Percentiles rank a stretch among this genome's conserved stretches.
Conservation (phyloP, 2,113 vertebrate species). For the Bos taurus region ARS-UCD2.0 NC_037332.1:18250501-18251000, state of each 20-base stretch:
- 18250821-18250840: slow-evolving; percentile 69
- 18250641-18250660: slow-evolving; percentile 14
- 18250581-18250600: background rate
- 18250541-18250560: background rate
- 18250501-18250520: background rate
- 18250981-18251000: slow-evolving; percentile 60
- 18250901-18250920: slow-evolving; percentile 72
- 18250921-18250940: slow-evolving; percentile 75
- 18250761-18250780: slow-evolving; percentile 57
- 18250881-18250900: slow-evolving; percentile 68
- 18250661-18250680: slow-evolving; percentile 4
- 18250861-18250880: slow-evolving; percentile 65
- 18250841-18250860: slow-evolving; percentile 68
- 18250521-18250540: background rate
- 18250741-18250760: slow-evolving; percentile 63
- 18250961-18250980: slow-evolving; percentile 69
- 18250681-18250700: slow-evolving; percentile 52
- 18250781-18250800: slow-evolving; percentile 65
- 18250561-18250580: slow-evolving; percentile 22
- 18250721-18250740: slow-evolving; percentile 62
- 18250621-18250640: background rate
- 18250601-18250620: slow-evolving; percentile 27
- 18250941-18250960: slow-evolving; percentile 70
- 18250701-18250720: slow-evolving; percentile 50
- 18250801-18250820: slow-evolving; percentile 74